Conservation (phyloP, 2,797 vertebrate species). For the Tympanoctomys barrerae region DNA sequence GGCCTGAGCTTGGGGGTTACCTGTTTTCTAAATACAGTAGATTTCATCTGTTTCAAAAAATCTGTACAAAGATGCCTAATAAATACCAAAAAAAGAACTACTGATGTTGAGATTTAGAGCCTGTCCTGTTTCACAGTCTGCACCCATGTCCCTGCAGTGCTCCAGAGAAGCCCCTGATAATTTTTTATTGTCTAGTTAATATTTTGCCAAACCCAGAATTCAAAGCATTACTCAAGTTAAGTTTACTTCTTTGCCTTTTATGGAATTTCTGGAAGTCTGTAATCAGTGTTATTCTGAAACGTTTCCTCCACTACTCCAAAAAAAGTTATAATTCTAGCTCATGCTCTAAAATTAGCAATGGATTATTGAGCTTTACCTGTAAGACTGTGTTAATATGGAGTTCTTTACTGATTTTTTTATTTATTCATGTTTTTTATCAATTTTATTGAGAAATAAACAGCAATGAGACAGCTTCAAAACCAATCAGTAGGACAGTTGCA, state of each 20-base stretch:
- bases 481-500: too few relatives aligned
- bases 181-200: background rate
- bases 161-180: background rate
- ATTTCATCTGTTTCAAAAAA: background rate
- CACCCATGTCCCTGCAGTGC: background rate
- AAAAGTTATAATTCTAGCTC: background rate
- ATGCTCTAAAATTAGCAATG: background rate
- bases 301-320: background rate
- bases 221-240: background rate
- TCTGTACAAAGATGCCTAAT: background rate
- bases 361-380: background rate
- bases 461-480: too few relatives aligned
- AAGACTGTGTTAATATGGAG: background rate
- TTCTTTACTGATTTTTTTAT: background rate
- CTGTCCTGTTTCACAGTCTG: background rate
- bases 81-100: background rate
- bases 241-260: conserved; percentile 3
- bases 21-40: background rate
- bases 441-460: too few relatives aligned
- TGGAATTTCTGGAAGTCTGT: background rate
- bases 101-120: background rate
- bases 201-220: background rate
- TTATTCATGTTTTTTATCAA: too few relatives aligned
- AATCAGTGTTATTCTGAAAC: background rate
- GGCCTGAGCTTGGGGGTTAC: background rate